Base-by-base conservation (phyloP, 1,140 invertebrate species). In the Meloidogyne hapla region DNA sequence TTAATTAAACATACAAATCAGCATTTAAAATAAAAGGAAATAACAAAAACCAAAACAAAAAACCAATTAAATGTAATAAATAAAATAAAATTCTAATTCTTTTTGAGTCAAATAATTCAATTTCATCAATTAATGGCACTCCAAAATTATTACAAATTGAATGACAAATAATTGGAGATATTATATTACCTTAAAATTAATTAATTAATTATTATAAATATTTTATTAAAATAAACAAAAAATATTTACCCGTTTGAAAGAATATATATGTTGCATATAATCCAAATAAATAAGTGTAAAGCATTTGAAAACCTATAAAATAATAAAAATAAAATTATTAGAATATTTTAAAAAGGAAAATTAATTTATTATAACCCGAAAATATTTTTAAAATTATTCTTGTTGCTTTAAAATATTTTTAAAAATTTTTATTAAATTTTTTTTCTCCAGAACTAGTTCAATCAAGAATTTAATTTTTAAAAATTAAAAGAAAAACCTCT, bases 91-190 rank as follows among this genome's bases (percentile, higher is more conserved):
- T 40, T 13, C 71, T 18, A 33, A 73, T 26, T 38, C n/a, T 61
- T 65, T 26, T 38, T 28, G 45, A 38, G 10, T 38, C 2, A 33
- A 61, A 15, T 15, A 23, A 12, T 42, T 61, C 26, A 25, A 76
- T 38, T 21, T 76, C 74, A 26, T 65, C 42, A 21, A 77, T 76
- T 9, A 38, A 28, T 28, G 76, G 76, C 28, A 77, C 33, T 6
- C 76, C 76, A 56, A 77, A 28, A 75, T 68, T 40, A 62, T 77
- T 77, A 56, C 76, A 77, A n/a, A 77, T 42, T 21, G 74, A 75
- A 63, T 77, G 76, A 13, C 69, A 28, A 28, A 76, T 23, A 67
- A 77, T 77, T 42, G 76, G 74, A 40, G 71, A 61, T 25, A 77
- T 26, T 26, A 77, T 77, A 67, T 77, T 26, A 8, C 76, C 76